Percentiles rank a stretch among this genome's conserved stretches.
Evolutionary conservation across 2,888 invertebrate species (phyloP).

Genomic region (Napeogenes inachia): DNA sequence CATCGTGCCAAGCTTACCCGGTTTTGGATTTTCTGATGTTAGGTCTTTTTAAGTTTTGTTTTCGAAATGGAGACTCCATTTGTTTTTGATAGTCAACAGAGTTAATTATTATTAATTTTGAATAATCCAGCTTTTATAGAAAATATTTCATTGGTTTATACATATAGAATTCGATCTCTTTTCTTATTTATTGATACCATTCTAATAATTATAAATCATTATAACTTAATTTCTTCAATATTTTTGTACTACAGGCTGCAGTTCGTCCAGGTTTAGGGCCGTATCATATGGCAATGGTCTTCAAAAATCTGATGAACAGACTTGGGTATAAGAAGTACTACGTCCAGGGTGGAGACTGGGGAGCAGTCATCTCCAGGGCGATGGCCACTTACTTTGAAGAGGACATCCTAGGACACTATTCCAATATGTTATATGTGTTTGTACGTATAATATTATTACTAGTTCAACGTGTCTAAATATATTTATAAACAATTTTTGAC

Average conservation of each 20-base stretch:
- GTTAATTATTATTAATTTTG: too few relatives aligned
- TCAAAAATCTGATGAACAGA: constrained; percentile 83
- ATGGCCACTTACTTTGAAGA: constrained; percentile 73
- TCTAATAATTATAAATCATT: too few relatives aligned
- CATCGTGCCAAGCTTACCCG: constrained; percentile 76
- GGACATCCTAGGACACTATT: constrained; percentile 68
- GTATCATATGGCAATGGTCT: constrained; percentile 74
- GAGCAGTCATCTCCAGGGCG: constrained; percentile 78
- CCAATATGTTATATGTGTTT: constrained; percentile 39
- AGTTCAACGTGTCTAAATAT: too few relatives aligned
- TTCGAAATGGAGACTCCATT: too few relatives aligned
- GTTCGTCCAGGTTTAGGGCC: constrained; percentile 77
- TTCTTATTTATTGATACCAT: too few relatives aligned
- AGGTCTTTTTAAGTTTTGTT: constrained; percentile 27
- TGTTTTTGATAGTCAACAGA: too few relatives aligned
- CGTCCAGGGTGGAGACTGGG: constrained; percentile 89
- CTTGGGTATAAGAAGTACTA: constrained; percentile 82
- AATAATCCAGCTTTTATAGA: too few relatives aligned
- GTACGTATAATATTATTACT: constrained; percentile 31
- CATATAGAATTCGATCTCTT: too few relatives aligned
- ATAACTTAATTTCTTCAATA: too few relatives aligned
- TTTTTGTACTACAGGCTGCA: constrained; percentile 55
- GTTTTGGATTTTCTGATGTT: constrained; percentile 69
- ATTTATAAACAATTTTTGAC: too few relatives aligned
- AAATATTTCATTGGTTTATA: too few relatives aligned